A percentile compares a stretch with the other conserved stretches of the same genome.
These are phyloP conservation scores for Dendrolimus houi DNA, from an alignment of 2,888 invertebrate species.

Conservation along the genomic window DNA sequence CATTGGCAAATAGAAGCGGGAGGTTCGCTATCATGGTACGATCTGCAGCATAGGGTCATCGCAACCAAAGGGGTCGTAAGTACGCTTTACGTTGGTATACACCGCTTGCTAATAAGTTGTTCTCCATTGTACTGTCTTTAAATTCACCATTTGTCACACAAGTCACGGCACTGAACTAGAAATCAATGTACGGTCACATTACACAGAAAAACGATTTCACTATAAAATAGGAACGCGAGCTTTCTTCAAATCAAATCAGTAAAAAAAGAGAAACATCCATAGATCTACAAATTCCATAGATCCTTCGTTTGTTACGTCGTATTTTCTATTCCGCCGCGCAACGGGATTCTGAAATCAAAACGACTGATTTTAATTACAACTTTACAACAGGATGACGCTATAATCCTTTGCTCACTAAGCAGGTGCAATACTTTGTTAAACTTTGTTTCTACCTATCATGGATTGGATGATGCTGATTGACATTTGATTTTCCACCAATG, in stretches of 20 bases:
- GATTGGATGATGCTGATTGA: no score
- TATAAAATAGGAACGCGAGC: constrained; percentile 19
- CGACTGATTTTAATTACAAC: not conserved
- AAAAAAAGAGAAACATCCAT: constrained; percentile 54
- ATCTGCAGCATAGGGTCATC: constrained; percentile 62
- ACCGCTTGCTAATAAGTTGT: constrained; percentile 48
- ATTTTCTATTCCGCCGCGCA: constrained; percentile 6
- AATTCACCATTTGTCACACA: not conserved
- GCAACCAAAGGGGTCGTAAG: constrained; percentile 35
- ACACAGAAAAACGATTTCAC: constrained; percentile 2
- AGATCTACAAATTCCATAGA: constrained; percentile 29
- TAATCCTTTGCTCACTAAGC: no score
- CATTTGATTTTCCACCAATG: no score
- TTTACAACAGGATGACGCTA: no score
- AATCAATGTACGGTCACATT: not conserved
- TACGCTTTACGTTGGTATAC: constrained; percentile 26
- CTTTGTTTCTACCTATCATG: no score
- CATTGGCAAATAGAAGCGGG: constrained; percentile 82
- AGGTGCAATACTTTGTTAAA: no score
- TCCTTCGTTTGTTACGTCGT: constrained; percentile 13
- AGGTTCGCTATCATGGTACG: constrained; percentile 82
- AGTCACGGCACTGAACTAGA: not conserved
- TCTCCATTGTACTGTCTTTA: constrained; percentile 27
- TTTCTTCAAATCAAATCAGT: constrained; percentile 5
- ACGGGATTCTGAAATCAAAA: not conserved